Evolutionary conservation across 2,113 vertebrate genomes (phyloP).

Genomic region (Tetraodon nigroviridis): DNA sequence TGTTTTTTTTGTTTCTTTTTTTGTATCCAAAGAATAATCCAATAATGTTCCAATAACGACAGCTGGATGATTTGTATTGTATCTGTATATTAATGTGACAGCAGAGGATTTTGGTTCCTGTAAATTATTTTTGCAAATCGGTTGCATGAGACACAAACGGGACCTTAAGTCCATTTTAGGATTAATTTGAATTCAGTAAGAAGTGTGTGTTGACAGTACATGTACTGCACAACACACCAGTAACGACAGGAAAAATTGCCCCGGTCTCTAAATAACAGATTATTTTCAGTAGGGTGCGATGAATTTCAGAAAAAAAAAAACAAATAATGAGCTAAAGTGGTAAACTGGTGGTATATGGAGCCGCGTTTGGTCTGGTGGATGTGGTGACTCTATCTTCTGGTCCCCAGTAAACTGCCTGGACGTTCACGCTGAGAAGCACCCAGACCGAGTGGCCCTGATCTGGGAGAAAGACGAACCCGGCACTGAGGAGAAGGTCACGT

Average conservation of each 20-base stretch:
- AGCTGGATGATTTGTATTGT: slow-evolving; percentile 1
- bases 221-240: not conserved
- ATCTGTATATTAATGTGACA: not conserved
- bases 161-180: slow-evolving; percentile 33
- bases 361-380: too few species aligned
- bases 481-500: slow-evolving; percentile 82
- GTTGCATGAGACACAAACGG: slow-evolving; percentile 21
- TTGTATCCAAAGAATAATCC: slow-evolving; percentile 37
- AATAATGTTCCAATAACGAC: slow-evolving; percentile 40
- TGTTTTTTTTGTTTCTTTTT: not conserved
- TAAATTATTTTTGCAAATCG: slow-evolving; percentile 22
- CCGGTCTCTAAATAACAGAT: too few species aligned
- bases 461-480: slow-evolving; percentile 92
- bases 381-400: not conserved
- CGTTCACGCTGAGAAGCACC: slow-evolving; percentile 76
- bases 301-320: too few species aligned
- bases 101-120: slow-evolving; percentile 3
- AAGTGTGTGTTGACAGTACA: not conserved
- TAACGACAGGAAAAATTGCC: too few species aligned
- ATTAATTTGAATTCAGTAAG: slow-evolving; percentile 34
- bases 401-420: slow-evolving; percentile 88
- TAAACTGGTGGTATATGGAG: too few species aligned
- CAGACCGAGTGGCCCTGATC: slow-evolving; percentile 83
- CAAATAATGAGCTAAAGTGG: too few species aligned
- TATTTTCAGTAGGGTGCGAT: too few species aligned